Base-by-base conservation (phyloP, 2,888 invertebrate genomes). In the Lathronympha strigana region DNA sequence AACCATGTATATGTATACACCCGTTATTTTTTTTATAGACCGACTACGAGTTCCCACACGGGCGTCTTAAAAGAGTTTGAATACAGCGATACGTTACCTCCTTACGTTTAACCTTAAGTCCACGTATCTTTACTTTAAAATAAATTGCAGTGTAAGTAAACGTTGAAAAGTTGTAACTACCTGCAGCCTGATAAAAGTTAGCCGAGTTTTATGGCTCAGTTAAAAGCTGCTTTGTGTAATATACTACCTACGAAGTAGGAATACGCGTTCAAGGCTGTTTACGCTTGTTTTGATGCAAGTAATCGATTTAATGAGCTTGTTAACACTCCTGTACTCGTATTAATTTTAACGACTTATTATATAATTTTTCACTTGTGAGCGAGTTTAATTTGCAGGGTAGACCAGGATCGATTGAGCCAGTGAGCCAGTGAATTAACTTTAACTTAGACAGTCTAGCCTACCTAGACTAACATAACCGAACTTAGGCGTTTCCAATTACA, bases 111-210 rank as follows among this genome's bases (percentile, higher is more conserved):
- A 38, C 47, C 11, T 21, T 60, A 57, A 57, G 31, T 45, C 43
- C 17, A 19, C 57, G 31, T 57, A 31, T 57, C 31, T 57, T 25
- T 19, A 45, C 47, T 33, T 17, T 28, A 40, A 55, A 49, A 57
- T 63, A 63, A 38, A 49, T 58, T 38, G 53, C 28, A 60, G 45
- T 51, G 51, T 60, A 60, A 57, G 51, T 60, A 60, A 57, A 31
- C 19, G 57, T 49, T 47, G 49, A 36, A 55, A 63, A 63, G 55
- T 63, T 57, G 8, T 63, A 63, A 63, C 49, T 63, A 57, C 47
- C 57, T 57, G 57, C 33, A 61, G 40, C 36, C 36, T 23, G 63
- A 57, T 63, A 63, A 57, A 57, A 50, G 36, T 55, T 47, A 21
- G 21, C 43, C 40, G 33, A 36, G 43, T 58, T 63, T 63, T 57